A percentile compares a stretch with the other conserved stretches of the same genome.
These are phyloP conservation scores for Gavialis gangeticus DNA, from an alignment of 2,113 vertebrate species.

Conservation along the genomic window DNA sequence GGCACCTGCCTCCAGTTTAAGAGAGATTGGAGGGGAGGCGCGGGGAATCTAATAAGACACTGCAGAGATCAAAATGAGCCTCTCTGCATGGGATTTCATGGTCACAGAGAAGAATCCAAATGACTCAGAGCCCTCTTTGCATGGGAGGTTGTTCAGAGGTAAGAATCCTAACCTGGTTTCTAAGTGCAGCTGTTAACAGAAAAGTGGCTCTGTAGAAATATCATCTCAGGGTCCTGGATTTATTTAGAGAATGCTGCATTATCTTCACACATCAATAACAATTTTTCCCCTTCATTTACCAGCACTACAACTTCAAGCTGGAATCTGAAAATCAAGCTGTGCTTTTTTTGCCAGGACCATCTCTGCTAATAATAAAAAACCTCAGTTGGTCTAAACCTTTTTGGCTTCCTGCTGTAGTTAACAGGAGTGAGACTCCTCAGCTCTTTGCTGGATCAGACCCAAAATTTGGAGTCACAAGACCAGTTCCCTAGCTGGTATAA, in stretches of 20 bases:
- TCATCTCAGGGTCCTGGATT: not conserved
- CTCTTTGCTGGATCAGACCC: not conserved
- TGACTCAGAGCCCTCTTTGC: not conserved
- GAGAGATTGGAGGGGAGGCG: not conserved
- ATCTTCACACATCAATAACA: not conserved
- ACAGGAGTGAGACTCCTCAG: not conserved
- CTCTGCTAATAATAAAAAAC: not conserved
- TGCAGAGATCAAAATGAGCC: not conserved
- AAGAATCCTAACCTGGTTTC: not conserved
- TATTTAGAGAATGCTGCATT: not conserved
- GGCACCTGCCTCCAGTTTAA: not conserved
- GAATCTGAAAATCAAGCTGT: not conserved
- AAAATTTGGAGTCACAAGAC: not conserved
- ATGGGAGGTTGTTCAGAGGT: not conserved
- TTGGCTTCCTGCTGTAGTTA: not conserved
- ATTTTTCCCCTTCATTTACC: not conserved
- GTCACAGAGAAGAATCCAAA: not conserved
- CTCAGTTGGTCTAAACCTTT: rapidly evolving
- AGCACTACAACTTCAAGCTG: not conserved
- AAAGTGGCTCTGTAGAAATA: not conserved
- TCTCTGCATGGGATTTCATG: not conserved
- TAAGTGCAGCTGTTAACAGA: not conserved
- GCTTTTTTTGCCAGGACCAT: not conserved
- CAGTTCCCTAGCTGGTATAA: not conserved
- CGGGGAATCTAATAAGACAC: not conserved